Evolutionary conservation across 2,888 invertebrate species (phyloP).

Genomic region (Tinea semifulvella): DNA sequence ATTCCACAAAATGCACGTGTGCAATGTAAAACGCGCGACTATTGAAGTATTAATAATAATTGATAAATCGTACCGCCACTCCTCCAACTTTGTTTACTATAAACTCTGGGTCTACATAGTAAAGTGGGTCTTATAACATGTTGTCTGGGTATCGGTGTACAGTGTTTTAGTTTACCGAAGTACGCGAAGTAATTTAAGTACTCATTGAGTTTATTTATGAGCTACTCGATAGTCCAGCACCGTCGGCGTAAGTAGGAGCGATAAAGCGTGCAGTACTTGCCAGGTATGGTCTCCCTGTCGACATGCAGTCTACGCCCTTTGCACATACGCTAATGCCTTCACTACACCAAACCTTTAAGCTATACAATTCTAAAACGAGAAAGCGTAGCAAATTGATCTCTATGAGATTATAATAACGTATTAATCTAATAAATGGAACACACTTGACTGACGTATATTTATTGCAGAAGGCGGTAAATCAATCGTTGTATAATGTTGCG

Average conservation of each 20-base stretch:
- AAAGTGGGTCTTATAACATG: constrained; percentile 5
- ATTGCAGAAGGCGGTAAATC: not conserved
- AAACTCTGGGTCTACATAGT: not conserved
- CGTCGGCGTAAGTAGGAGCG: constrained; percentile 5
- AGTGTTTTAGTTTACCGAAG: constrained; percentile 4
- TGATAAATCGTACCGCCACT: constrained; percentile 6
- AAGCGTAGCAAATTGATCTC: not conserved
- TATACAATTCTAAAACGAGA: constrained; percentile 3
- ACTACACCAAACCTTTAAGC: not conserved
- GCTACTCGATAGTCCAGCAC: not conserved
- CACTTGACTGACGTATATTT: not conserved
- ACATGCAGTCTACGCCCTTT: constrained; percentile 13
- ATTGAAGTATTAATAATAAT: no score
- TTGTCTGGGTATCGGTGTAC: constrained; percentile 8
- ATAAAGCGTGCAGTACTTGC: constrained; percentile 8
- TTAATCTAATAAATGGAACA: not conserved
- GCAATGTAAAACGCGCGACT: no score
- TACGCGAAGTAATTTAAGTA: constrained; percentile 12
- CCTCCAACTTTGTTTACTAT: constrained; percentile 3
- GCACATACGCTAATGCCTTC: constrained; percentile 10
- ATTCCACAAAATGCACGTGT: no score
- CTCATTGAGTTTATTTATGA: constrained; percentile 11
- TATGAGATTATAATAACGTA: not conserved
- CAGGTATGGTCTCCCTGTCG: constrained; percentile 7
- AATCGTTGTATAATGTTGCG: constrained; percentile 2